A percentile compares a stretch with the other conserved stretches of the same genome.
These are phyloP conservation scores for Pseudomyrmex dendroicus DNA, from an alignment of 1,140 invertebrate species.

Conservation along the genomic window DNA sequence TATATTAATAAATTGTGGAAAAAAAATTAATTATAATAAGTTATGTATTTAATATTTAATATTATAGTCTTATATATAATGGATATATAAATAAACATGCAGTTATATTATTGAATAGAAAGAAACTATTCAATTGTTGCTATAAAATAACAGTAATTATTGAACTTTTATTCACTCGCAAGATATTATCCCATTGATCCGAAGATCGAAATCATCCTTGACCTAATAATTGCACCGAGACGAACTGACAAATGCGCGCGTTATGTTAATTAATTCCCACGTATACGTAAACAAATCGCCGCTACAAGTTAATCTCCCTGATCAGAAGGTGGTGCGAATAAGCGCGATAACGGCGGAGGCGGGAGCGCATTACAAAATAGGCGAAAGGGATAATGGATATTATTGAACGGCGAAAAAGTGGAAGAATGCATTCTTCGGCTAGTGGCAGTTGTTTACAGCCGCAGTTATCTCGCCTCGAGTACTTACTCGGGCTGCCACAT, in stretches of 20 bases:
- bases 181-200: not conserved
- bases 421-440: conserved; percentile 38
- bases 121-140: not conserved
- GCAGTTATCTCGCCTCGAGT: conserved; percentile 34
- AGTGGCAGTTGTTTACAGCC: conserved; percentile 41
- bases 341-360: not conserved
- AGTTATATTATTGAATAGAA: not conserved
- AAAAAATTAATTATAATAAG: too few species aligned
- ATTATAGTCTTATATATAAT: too few species aligned
- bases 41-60: too few species aligned
- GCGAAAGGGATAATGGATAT: conserved; percentile 46
- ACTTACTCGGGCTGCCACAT: not conserved
- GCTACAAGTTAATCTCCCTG: conserved; percentile 25
- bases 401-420: conserved; percentile 45
- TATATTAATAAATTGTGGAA: too few species aligned
- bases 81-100: too few species aligned
- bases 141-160: not conserved
- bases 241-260: not conserved
- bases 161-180: not conserved
- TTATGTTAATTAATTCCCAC: conserved; percentile 28
- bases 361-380: conserved; percentile 43
- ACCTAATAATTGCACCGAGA: conserved; percentile 17
- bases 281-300: conserved; percentile 31
- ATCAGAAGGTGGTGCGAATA: conserved; percentile 22
- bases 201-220: conserved; percentile 25